Conservation (phyloP, 1,140 invertebrate genomes). For the Trypoxylus dichotomus region DNA sequence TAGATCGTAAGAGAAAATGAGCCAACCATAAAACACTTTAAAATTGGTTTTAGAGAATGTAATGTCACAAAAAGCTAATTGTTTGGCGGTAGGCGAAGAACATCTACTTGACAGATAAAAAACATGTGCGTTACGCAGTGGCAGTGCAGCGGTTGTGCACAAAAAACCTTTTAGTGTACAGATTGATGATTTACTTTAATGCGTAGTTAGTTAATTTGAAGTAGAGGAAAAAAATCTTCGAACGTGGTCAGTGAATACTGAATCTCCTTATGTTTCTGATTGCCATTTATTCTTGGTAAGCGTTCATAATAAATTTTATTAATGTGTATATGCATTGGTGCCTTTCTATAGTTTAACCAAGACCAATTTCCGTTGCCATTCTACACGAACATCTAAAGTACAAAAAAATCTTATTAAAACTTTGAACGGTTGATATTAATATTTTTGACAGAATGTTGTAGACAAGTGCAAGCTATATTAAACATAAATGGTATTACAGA, state of each 20-base stretch:
- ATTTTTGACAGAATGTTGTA: too few species aligned
- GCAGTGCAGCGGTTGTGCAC: not conserved
- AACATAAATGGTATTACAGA: too few species aligned
- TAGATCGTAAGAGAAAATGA: constrained; percentile 13
- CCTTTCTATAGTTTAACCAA: too few species aligned
- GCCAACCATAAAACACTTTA: not conserved
- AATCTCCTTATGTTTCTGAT: not conserved
- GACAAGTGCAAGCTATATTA: too few species aligned
- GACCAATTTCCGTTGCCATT: too few species aligned
- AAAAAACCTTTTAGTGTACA: constrained; percentile 24
- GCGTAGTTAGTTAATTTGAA: not conserved
- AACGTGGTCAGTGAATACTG: not conserved
- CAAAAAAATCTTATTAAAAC: too few species aligned
- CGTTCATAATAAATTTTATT: not conserved
- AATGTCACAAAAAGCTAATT: not conserved
- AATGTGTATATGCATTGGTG: not conserved
- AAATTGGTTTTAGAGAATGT: not conserved
- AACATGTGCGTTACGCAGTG: not conserved
- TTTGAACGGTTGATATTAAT: too few species aligned
- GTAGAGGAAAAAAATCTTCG: not conserved
- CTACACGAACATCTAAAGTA: too few species aligned
- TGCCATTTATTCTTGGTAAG: not conserved
- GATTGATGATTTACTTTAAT: constrained; percentile 8
- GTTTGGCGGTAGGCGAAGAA: not conserved
- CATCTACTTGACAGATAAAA: not conserved